Percentiles rank a stretch among this genome's conserved stretches.
Evolutionary conservation across 2,113 vertebrate species (phyloP).

Genomic region (Sapayoa aenigma): DNA sequence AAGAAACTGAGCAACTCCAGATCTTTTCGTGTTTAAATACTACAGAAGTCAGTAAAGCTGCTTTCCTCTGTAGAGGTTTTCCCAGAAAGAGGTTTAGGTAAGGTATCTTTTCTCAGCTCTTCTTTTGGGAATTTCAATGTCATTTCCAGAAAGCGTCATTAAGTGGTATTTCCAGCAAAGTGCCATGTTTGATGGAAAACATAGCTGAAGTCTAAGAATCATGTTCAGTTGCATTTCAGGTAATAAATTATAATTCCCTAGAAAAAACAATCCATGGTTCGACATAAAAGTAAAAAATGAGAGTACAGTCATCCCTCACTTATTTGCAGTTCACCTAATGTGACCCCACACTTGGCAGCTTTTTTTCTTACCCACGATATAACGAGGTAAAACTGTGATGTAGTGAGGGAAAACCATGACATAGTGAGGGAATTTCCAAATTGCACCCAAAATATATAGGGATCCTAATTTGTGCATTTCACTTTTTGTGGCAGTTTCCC

Average conservation of each 20-base stretch:
- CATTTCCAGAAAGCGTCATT: not conserved
- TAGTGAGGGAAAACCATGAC: too few species aligned
- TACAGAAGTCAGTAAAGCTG: not conserved
- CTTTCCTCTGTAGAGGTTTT: not conserved
- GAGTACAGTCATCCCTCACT: too few species aligned
- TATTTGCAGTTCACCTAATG: too few species aligned
- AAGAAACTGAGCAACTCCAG: not conserved
- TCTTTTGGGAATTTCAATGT: not conserved
- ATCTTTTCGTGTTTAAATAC: not conserved
- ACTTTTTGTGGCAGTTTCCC: too few species aligned
- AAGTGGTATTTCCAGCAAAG: not conserved
- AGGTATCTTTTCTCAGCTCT: not conserved
- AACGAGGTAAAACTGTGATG: too few species aligned
- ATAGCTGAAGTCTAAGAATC: not conserved
- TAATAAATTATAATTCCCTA: not conserved
- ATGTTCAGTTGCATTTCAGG: accelerated
- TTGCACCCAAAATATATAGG: too few species aligned
- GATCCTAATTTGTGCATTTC: too few species aligned
- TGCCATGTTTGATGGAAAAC: not conserved
- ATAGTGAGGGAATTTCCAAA: too few species aligned
- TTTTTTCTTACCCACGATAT: too few species aligned
- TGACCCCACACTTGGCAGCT: too few species aligned
- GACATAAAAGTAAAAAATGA: not conserved
- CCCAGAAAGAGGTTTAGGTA: not conserved
- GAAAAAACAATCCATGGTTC: not conserved